Conservation (phyloP, 2,113 vertebrate species). For the Aythya baeri region DNA sequence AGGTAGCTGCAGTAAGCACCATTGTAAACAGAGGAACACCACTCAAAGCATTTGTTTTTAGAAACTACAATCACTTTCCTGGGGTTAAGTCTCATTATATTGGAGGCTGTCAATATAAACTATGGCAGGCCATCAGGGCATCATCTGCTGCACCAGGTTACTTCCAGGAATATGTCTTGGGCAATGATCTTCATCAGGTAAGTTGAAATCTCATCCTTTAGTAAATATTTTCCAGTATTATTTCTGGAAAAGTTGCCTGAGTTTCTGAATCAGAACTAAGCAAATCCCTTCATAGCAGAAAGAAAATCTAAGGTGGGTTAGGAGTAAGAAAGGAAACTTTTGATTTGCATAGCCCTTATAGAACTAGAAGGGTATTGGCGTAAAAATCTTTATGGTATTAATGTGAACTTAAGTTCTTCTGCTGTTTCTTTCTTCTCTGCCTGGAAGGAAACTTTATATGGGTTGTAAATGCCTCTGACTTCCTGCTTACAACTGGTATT, state of each 20-base stretch:
- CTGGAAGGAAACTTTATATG: slow-evolving; percentile 9
- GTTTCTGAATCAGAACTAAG: not conserved
- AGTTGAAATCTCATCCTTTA: slow-evolving; percentile 10
- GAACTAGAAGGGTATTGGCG: not conserved
- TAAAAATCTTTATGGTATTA: not conserved
- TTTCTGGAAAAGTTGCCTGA: not conserved
- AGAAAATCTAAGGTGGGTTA: not conserved
- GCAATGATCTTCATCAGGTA: slow-evolving; percentile 93
- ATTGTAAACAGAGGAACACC: slow-evolving; percentile 90
- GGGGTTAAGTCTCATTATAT: slow-evolving; percentile 91
- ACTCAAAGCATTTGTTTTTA: slow-evolving; percentile 93
- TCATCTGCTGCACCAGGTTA: slow-evolving; percentile 95
- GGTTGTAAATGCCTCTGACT: slow-evolving; percentile 8
- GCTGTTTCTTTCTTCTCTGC: slow-evolving; percentile 14
- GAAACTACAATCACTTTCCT: slow-evolving; percentile 93
- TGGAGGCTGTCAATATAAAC: slow-evolving; percentile 91
- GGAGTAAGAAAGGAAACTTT: not conserved
- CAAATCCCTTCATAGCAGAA: not conserved
- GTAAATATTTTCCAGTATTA: not conserved
- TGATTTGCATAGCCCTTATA: not conserved
- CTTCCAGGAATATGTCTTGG: slow-evolving; percentile 91
- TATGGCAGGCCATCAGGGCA: slow-evolving; percentile 95
- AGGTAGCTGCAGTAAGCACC: slow-evolving; percentile 96
- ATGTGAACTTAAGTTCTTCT: not conserved
- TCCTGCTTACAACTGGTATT: slow-evolving; percentile 7